These are phyloP conservation scores for Automeris io DNA, from an alignment of 2,888 invertebrate species.

Conservation along the genomic window DNA sequence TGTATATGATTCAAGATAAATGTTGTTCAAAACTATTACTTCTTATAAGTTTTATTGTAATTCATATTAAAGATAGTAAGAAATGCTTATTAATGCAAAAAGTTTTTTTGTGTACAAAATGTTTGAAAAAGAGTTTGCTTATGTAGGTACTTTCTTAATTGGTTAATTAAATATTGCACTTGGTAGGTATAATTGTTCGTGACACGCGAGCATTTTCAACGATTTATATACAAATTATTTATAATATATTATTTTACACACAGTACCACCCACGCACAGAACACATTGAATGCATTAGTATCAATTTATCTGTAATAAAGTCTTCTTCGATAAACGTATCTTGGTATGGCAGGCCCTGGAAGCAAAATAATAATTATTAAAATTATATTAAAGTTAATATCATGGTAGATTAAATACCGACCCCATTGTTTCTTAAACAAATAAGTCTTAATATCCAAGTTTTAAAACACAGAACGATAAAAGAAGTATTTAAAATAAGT, in stretches of 20 bases:
- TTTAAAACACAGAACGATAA: too few relatives aligned
- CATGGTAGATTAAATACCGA: neutral
- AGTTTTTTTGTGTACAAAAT: too few relatives aligned
- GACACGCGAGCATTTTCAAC: neutral
- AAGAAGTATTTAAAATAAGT: too few relatives aligned
- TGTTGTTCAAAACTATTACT: too few relatives aligned
- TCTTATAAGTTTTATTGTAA: too few relatives aligned
- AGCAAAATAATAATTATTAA: slow-evolving; percentile 12
- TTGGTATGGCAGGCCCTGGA: slow-evolving; percentile 36
- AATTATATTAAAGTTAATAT: neutral
- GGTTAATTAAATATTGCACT: neutral
- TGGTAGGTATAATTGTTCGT: neutral
- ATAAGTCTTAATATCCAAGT: too few relatives aligned
- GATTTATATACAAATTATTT: slow-evolving; percentile 5
- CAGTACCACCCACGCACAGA: slow-evolving; percentile 7
- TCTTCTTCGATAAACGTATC: slow-evolving; percentile 36
- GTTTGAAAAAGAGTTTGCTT: too few relatives aligned
- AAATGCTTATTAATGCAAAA: too few relatives aligned
- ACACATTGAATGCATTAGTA: slow-evolving; percentile 1
- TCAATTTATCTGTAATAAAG: slow-evolving; percentile 29
- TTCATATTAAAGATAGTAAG: too few relatives aligned
- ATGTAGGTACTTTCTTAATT: too few relatives aligned
- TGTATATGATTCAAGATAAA: too few relatives aligned
- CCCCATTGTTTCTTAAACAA: too few relatives aligned
- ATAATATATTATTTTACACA: slow-evolving; percentile 6